A percentile compares a stretch with the other conserved stretches of the same genome.
Conservation (phyloP, 2,797 vertebrate species). For the Lagocephalus sceleratus region DNA sequence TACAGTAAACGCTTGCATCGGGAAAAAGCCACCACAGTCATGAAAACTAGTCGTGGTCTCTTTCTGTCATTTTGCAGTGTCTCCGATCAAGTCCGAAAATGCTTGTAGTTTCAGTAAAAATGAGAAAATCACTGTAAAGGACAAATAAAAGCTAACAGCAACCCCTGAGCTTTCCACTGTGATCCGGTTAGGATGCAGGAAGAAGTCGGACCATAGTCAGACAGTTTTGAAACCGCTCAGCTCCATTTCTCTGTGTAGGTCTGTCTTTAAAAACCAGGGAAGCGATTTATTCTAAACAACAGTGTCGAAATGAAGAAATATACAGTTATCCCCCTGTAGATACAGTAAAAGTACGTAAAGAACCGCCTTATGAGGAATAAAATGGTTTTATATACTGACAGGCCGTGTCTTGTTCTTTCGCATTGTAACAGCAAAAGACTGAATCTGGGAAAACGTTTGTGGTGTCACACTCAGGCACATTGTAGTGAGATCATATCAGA, state of each 20-base stretch:
- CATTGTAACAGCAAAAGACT: slow-evolving; percentile 21
- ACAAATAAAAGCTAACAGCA: slow-evolving; percentile 39
- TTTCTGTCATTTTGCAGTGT: slow-evolving; percentile 46
- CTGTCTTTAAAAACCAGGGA: slow-evolving; percentile 34
- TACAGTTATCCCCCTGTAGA: slow-evolving; percentile 67
- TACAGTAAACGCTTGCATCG: slow-evolving; percentile 49
- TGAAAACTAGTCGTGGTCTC: slow-evolving; percentile 48
- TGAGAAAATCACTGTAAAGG: slow-evolving; percentile 70
- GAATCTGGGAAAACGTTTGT: slow-evolving; percentile 43
- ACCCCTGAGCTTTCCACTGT: slow-evolving; percentile 32
- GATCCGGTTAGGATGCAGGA: slow-evolving; percentile 27
- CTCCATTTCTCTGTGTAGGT: slow-evolving; percentile 49
- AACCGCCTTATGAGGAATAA: slow-evolving; percentile 79
- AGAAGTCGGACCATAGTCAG: slow-evolving; percentile 35
- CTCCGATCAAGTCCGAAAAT: slow-evolving; percentile 20
- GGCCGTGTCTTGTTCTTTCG: slow-evolving; percentile 57
- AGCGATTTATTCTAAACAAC: slow-evolving; percentile 51
- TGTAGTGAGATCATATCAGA: slow-evolving; percentile 57
- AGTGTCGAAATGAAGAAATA: slow-evolving; percentile 61
- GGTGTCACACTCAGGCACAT: slow-evolving; percentile 35
- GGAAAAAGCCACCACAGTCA: slow-evolving; percentile 37
- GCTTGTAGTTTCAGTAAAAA: slow-evolving; percentile 58
- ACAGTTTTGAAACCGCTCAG: slow-evolving; percentile 22
- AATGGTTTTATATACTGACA: slow-evolving; percentile 76
- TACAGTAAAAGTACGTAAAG: slow-evolving; percentile 61